phyloP scores from a whole-genome alignment of 2,797 vertebrate species.

The Silurus lanzhouensis region DNA sequence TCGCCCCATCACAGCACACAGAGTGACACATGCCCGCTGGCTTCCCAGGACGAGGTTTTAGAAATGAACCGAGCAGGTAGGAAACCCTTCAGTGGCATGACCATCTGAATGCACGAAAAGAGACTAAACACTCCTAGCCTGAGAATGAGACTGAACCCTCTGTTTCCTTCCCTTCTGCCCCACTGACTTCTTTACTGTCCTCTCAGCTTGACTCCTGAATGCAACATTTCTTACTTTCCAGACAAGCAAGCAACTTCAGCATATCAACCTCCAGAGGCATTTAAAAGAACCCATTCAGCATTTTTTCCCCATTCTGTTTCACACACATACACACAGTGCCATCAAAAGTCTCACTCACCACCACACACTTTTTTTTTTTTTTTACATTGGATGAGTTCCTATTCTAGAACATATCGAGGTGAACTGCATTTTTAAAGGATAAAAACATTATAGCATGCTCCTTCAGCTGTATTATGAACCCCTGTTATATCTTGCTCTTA shows the following conservation, averaged over 20 bases:
- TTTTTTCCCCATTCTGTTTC: constrained; percentile 44
- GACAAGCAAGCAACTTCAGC: constrained; percentile 49
- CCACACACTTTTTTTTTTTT: constrained; percentile 12
- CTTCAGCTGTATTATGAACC: constrained; percentile 23
- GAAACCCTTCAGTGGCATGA: constrained; percentile 88
- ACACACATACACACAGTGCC: constrained; percentile 28
- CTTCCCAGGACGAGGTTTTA: constrained; percentile 87
- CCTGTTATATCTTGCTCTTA: not conserved
- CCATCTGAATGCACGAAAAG: constrained; percentile 74
- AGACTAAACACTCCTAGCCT: constrained; percentile 32
- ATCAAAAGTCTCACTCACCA: constrained; percentile 6
- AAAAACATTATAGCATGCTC: constrained; percentile 42
- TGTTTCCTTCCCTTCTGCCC: constrained; percentile 30
- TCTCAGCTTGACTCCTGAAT: constrained; percentile 47
- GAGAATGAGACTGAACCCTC: constrained; percentile 48
- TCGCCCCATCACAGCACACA: constrained; percentile 89
- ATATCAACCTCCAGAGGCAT: constrained; percentile 49
- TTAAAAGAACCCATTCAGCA: constrained; percentile 46
- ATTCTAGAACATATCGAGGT: constrained; percentile 44
- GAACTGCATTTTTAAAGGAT: constrained; percentile 43
- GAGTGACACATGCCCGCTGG: constrained; percentile 88
- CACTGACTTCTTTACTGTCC: constrained; percentile 33
- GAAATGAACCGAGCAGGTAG: constrained; percentile 93
- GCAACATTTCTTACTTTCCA: constrained; percentile 49
- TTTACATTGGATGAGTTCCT: constrained; percentile 41